phyloP scores from a whole-genome alignment of 2,113 vertebrate genomes.

The Osmerus eperlanus region DNA sequence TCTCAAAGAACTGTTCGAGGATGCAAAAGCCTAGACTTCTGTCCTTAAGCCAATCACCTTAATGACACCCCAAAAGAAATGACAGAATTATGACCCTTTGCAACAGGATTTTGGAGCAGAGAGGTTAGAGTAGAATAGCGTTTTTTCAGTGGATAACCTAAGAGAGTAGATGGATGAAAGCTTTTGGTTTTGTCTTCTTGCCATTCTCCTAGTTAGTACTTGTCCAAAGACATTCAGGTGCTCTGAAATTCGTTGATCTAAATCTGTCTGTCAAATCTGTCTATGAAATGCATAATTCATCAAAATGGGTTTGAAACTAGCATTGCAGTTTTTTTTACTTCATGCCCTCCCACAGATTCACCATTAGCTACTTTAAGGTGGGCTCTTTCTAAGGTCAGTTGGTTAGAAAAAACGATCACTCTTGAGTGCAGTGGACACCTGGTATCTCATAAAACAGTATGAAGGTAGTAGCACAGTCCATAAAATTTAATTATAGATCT shows the following conservation, averaged over 20 bases:
- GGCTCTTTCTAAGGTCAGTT: not conserved
- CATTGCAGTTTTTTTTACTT: not conserved
- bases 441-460: too few species aligned
- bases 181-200: too few species aligned
- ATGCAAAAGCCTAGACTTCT: too few species aligned
- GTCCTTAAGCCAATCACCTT: slow-evolving; percentile 21
- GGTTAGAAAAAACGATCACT: not conserved
- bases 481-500: not conserved
- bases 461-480: too few species aligned
- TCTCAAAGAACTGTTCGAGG: too few species aligned
- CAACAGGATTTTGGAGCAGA: not conserved
- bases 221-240: not conserved
- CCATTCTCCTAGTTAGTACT: not conserved
- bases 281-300: not conserved
- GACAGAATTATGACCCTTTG: not conserved
- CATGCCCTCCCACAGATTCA: not conserved
- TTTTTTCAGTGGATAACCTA: not conserved
- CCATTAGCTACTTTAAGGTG: not conserved
- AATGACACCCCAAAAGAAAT: slow-evolving; percentile 23
- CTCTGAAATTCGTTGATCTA: not conserved
- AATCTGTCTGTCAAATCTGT: not conserved
- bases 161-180: too few species aligned
- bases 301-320: not conserved
- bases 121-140: not conserved
- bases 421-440: not conserved